A percentile compares a stretch with the other conserved stretches of the same genome.
phyloP scores from a whole-genome alignment of 2,888 invertebrate species.

The Crepidodera aurea region DNA sequence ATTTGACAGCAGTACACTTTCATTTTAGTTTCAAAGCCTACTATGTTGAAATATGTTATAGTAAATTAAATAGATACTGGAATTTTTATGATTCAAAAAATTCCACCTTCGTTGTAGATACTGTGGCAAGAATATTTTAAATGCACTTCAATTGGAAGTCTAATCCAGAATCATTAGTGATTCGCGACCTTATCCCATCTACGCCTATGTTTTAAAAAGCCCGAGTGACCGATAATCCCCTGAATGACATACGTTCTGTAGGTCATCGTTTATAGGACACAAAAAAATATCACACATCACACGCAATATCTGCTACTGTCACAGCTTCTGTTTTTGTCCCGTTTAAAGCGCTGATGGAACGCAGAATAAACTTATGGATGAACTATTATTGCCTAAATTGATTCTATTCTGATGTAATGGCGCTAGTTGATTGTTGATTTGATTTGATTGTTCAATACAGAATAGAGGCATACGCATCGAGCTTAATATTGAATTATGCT shows the following conservation, averaged over 20 bases:
- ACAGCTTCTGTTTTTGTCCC: background rate
- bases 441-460: background rate
- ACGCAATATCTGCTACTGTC: background rate
- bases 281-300: constrained; percentile 3
- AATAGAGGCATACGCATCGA: background rate
- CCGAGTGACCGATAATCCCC: constrained; percentile 22
- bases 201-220: constrained; percentile 9
- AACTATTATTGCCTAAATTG: background rate
- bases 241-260: constrained; percentile 21
- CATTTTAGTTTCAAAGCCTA: too few relatives aligned
- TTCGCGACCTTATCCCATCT: too few relatives aligned
- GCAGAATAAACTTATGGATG: too few relatives aligned
- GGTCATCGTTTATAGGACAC: constrained; percentile 37
- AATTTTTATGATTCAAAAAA: too few relatives aligned
- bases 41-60: too few relatives aligned
- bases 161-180: too few relatives aligned
- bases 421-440: constrained; percentile 7
- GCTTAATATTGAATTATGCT: constrained; percentile 15
- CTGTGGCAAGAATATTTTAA: too few relatives aligned
- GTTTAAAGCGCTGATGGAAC: background rate
- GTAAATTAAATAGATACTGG: too few relatives aligned
- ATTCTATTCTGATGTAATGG: constrained; percentile 4
- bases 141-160: too few relatives aligned
- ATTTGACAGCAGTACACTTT: too few relatives aligned
- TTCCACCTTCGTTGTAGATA: too few relatives aligned